A percentile compares a stretch with the other conserved stretches of the same genome.
Conservation (phyloP, 2,888 invertebrate genomes). For the Sisyra nigra region DNA sequence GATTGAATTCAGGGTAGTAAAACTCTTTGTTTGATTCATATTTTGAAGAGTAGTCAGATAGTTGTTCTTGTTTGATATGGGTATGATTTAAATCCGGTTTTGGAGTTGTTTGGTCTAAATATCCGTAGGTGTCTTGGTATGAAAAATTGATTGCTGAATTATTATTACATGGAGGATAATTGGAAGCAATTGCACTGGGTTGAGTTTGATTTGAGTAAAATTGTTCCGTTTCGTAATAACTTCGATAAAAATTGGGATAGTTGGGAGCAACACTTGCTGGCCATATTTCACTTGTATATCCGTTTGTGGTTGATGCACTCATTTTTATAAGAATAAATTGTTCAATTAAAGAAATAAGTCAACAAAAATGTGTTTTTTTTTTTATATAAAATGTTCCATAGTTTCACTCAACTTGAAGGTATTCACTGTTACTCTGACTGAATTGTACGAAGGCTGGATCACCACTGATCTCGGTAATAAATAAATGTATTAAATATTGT, state of each 20-base stretch:
- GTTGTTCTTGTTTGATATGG: not conserved
- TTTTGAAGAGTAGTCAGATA: not conserved
- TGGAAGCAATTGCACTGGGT: not conserved
- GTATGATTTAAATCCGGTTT: not conserved
- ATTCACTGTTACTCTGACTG: too few relatives aligned
- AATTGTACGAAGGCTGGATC: too few relatives aligned
- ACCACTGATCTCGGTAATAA: too few relatives aligned
- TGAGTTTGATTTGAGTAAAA: conserved; percentile 8
- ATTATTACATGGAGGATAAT: not conserved
- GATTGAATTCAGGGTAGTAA: too few relatives aligned
- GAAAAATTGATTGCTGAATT: not conserved
- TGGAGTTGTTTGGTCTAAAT: too few relatives aligned
- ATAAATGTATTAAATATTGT: too few relatives aligned
- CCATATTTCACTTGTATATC: conserved; percentile 21
- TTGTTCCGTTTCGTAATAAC: conserved; percentile 11
- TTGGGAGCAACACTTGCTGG: conserved; percentile 14
- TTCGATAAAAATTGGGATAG: conserved; percentile 10
- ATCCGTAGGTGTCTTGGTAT: too few relatives aligned
- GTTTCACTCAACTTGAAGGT: too few relatives aligned
- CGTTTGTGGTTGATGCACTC: conserved; percentile 22
- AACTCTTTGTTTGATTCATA: not conserved
- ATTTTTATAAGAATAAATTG: conserved; percentile 14
- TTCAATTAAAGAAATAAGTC: too few relatives aligned
- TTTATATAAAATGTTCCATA: too few relatives aligned
- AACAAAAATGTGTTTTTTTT: too few relatives aligned